Base-by-base conservation (phyloP, 2,888 invertebrate genomes). In the Eubasilissa splendida region DNA sequence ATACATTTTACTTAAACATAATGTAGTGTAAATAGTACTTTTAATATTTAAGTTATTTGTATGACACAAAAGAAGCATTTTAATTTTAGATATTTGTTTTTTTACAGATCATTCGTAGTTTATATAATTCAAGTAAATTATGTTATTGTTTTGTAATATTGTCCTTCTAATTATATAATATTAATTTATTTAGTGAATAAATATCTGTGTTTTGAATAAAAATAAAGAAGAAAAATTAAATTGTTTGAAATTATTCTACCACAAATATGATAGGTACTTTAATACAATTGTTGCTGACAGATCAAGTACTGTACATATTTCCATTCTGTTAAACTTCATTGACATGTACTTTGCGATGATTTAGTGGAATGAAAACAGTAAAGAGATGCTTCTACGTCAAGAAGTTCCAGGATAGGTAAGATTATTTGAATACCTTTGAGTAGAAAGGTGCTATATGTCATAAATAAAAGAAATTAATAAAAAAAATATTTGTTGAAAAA, bases 171-270 rank as follows among this genome's bases (percentile, higher is more conserved):
- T 71, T 54, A 54, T 31, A n/a, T n/a, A n/a, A n/a, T 71, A 54
- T 71, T 71, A 71, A 71, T 71, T 71, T 71, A 71, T 71, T 71
- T 71, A 71, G 31, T 33, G 50, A n/a, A 42, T 8, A 50, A 68
- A 68, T 68, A 71, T 71, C 54, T 54, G 54, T 71, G 71, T 71
- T 71, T 71, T 71, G 71, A 14, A 71, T 71, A 71, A 54, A 14
- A 71, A n/a, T 58, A 58, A 58, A 58, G 12, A 58, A 58, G 12
- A 58, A n/a, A 58, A 58, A 58, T 58, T 4, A 11, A 58, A 58
- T 58, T 8, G 4, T 58, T 58, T 58, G 11, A n/a, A 58, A n/a
- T 58, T 58, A 58, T 58, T 58, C 58, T 9, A n/a, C 11, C 7
- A 42, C 42, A 7, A 22, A 42, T 7, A 42, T 2, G 42, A 4